Conservation (phyloP, 2,888 invertebrate genomes). For the Nymphalis c-album region DNA sequence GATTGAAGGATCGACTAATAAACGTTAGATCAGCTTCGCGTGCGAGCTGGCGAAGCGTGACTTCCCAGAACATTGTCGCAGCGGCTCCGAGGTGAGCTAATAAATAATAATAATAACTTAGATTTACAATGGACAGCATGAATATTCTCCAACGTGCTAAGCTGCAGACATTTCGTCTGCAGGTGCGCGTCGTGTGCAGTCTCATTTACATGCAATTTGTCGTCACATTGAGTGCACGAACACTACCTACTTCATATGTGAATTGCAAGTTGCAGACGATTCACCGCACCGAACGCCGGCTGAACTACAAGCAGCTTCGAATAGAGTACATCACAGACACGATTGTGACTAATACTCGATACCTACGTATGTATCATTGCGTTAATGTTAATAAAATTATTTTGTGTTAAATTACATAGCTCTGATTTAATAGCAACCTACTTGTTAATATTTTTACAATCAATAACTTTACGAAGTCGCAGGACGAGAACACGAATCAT, state of each 20-base stretch:
- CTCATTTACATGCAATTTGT: slow-evolving; percentile 34
- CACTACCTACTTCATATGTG: not conserved
- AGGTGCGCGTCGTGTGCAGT: slow-evolving; percentile 16
- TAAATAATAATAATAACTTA: slow-evolving; percentile 16
- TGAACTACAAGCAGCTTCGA: too few species aligned
- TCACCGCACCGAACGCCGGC: not conserved
- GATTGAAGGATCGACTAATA: slow-evolving; percentile 6
- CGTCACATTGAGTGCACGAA: slow-evolving; percentile 18
- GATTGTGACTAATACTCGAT: too few species aligned
- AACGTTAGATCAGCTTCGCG: slow-evolving; percentile 8
- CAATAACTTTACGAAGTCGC: too few species aligned
- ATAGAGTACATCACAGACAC: too few species aligned
- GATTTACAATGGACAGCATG: slow-evolving; percentile 1
- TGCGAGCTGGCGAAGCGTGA: not conserved
- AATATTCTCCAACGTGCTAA: not conserved
- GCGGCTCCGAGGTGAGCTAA: not conserved
- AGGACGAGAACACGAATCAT: too few species aligned
- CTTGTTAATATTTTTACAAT: too few species aligned
- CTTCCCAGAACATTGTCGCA: slow-evolving; percentile 4
- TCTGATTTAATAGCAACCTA: too few species aligned
- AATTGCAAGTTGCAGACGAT: slow-evolving; percentile 8
- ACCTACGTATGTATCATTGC: too few species aligned
- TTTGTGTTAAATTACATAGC: too few species aligned
- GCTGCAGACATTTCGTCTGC: slow-evolving; percentile 6
- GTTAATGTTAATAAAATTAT: too few species aligned